A percentile compares a stretch with the other conserved stretches of the same genome.
Conservation (phyloP, 1,140 invertebrate genomes). For the Orius insidiosus region DNA sequence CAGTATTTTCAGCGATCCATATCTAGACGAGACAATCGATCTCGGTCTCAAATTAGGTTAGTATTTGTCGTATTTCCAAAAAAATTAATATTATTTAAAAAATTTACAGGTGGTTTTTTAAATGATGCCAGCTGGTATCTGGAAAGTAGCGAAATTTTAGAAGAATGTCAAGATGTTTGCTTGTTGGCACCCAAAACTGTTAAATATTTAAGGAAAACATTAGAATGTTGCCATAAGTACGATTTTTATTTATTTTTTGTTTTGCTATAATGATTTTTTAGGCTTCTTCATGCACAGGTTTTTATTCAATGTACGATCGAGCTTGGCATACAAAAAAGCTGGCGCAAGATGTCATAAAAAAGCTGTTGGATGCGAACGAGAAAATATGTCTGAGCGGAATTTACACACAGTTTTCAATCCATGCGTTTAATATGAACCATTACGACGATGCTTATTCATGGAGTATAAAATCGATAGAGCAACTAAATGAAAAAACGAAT, state of each 20-base stretch:
- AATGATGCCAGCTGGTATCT: conserved; percentile 71
- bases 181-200: conserved; percentile 29
- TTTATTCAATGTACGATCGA: conserved; percentile 54
- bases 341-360: conserved; percentile 34
- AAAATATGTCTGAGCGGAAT: conserved; percentile 45
- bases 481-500: conserved; percentile 40
- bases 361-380: conserved; percentile 28
- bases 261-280: conserved; percentile 11
- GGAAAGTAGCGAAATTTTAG: conserved; percentile 50
- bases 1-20: not conserved
- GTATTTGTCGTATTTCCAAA: not conserved
- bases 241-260: conserved; percentile 13
- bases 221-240: conserved; percentile 60
- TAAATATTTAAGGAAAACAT: conserved; percentile 29
- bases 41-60: not conserved
- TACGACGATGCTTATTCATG: conserved; percentile 41
- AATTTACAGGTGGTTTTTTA: conserved; percentile 46
- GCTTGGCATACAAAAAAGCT: conserved; percentile 45
- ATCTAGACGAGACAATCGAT: not conserved
- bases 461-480: conserved; percentile 49
- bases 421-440: conserved; percentile 64
- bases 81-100: conserved; percentile 15
- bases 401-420: conserved; percentile 59
- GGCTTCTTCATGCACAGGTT: conserved; percentile 51
- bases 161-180: conserved; percentile 41